These are phyloP conservation scores for Magallana angulata DNA, from an alignment of 1,140 invertebrate species.

Conservation along the genomic window DNA sequence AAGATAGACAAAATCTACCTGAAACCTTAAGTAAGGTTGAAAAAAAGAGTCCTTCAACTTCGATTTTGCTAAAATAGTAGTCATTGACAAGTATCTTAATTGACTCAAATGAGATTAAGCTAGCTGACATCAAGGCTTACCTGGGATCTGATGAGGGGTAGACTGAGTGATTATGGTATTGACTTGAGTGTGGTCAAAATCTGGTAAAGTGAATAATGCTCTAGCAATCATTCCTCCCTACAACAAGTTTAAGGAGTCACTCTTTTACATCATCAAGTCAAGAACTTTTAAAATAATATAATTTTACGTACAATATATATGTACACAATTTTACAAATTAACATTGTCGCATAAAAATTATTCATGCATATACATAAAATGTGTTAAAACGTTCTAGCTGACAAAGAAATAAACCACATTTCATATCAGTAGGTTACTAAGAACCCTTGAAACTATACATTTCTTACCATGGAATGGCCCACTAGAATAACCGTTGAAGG, in stretches of 20 bases:
- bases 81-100: background rate
- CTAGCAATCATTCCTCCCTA: constrained; percentile 85
- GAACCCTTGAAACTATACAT: background rate
- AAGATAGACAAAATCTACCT: no score
- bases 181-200: constrained; percentile 82
- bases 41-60: no score
- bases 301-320: no score
- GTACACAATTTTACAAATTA: no score
- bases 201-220: constrained; percentile 84
- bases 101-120: background rate
- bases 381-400: no score
- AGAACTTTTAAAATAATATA: no score
- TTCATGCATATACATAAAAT: no score
- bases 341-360: no score
- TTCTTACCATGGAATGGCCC: constrained; percentile 93
- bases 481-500: constrained; percentile 88
- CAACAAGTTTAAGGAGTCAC: background rate
- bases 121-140: background rate
- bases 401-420: no score
- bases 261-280: no score
- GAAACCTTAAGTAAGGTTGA: no score
- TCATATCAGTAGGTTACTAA: no score
- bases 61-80: background rate
- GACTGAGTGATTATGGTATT: constrained; percentile 90
- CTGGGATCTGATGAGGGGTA: constrained; percentile 85